phyloP scores from a whole-genome alignment of 35 echinoderm and acorn worm genomes.

The Lytechinus pictus region DNA sequence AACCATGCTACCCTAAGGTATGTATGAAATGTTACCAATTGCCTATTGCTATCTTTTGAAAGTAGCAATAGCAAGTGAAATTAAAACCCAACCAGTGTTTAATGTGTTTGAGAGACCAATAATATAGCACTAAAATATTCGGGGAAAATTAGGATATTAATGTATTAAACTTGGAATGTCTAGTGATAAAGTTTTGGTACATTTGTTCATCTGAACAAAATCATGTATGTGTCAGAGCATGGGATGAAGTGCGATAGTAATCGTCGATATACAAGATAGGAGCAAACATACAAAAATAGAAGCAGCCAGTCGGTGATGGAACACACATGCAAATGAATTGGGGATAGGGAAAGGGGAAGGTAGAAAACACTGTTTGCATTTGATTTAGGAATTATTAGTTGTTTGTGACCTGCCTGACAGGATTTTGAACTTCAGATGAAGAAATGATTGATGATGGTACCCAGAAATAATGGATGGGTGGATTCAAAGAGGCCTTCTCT shows the following conservation, averaged over 20 bases:
- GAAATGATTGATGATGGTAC: neutral
- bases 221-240: neutral
- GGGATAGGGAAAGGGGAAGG: neutral
- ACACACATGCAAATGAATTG: neutral
- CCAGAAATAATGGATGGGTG: neutral
- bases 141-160: too few species aligned
- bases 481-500: neutral
- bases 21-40: too few species aligned
- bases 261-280: neutral
- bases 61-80: too few species aligned
- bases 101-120: too few species aligned
- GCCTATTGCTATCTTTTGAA: too few species aligned
- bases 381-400: neutral
- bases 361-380: neutral
- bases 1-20: too few species aligned
- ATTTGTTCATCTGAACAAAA: neutral
- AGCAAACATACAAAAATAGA: constrained; percentile 4
- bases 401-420: neutral
- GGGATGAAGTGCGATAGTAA: neutral
- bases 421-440: neutral
- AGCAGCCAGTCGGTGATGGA: neutral
- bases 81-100: too few species aligned
- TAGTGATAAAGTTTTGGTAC: too few species aligned
- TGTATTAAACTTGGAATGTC: too few species aligned
- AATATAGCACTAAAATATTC: too few species aligned